phyloP scores from a whole-genome alignment of 2,113 vertebrate genomes.

The Falco punctatus region DNA sequence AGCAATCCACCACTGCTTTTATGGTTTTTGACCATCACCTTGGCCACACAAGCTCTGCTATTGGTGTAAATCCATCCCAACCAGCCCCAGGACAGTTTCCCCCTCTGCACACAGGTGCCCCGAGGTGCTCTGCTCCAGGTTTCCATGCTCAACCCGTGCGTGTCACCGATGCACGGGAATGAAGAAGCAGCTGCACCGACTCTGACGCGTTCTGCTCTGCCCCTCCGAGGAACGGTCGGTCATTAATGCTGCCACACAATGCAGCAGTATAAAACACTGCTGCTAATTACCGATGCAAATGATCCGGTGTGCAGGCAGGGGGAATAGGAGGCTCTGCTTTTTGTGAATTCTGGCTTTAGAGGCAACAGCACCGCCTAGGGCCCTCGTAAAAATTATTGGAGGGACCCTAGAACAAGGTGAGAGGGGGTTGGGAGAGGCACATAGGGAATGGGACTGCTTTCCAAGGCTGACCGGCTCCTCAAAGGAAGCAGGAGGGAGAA shows the following conservation, averaged over 20 bases:
- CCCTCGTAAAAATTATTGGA: background rate
- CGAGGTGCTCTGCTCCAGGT: background rate
- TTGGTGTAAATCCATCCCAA: background rate
- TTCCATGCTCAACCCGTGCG: background rate
- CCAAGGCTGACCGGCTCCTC: background rate
- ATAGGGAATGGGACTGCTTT: background rate
- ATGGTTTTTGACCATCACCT: background rate
- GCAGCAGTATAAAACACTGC: background rate
- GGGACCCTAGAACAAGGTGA: background rate
- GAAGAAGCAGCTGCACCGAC: background rate
- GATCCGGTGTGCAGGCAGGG: background rate
- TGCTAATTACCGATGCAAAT: background rate
- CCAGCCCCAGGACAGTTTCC: background rate
- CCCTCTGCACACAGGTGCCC: background rate
- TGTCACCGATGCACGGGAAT: accelerated
- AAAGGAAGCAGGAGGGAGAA: background rate
- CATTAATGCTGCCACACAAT: background rate
- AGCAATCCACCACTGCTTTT: background rate
- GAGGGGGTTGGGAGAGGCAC: background rate
- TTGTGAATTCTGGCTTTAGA: background rate
- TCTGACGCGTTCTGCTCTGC: background rate
- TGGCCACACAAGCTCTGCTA: background rate
- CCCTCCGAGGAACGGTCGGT: background rate
- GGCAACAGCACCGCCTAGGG: background rate
- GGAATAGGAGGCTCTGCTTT: background rate